Evolutionary conservation across 1,140 invertebrate species (phyloP).

Genomic region (Pentalonia nigronervosa): DNA sequence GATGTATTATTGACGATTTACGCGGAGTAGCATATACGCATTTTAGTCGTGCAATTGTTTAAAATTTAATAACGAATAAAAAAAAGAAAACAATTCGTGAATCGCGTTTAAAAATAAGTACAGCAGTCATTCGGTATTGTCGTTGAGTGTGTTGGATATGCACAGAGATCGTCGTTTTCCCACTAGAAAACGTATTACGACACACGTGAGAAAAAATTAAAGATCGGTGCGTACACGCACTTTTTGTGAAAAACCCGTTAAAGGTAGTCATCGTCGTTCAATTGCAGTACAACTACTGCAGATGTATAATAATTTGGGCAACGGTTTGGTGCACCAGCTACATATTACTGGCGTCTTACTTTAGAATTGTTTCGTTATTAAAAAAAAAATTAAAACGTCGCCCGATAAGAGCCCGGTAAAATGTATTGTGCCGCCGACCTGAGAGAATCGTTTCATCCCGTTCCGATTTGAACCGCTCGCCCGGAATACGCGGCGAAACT

Average conservation of each 20-base stretch:
- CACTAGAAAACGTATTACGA: too few relatives aligned
- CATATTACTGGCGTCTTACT: not conserved
- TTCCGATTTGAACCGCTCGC: not conserved
- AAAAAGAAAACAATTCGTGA: not conserved
- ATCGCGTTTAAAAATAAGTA: not conserved
- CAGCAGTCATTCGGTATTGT: not conserved
- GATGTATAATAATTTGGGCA: not conserved
- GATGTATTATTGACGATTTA: not conserved
- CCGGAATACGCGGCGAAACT: not conserved
- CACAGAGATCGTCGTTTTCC: not conserved
- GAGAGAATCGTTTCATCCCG: not conserved
- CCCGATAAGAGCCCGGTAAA: not conserved
- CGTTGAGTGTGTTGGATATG: too few relatives aligned
- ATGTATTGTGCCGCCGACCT: not conserved
- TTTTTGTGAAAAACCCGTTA: not conserved
- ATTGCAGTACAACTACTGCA: not conserved
- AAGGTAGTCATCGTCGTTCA: fast-evolving
- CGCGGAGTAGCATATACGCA: too few relatives aligned
- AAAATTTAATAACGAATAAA: too few relatives aligned
- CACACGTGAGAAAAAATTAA: not conserved
- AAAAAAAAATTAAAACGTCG: constrained; percentile 29
- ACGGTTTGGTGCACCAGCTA: not conserved
- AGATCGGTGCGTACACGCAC: too few relatives aligned
- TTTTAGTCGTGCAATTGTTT: not conserved
- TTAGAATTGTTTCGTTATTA: not conserved